phyloP scores from a whole-genome alignment of 2,113 vertebrate genomes.

The Xyliphius kryptos region DNA sequence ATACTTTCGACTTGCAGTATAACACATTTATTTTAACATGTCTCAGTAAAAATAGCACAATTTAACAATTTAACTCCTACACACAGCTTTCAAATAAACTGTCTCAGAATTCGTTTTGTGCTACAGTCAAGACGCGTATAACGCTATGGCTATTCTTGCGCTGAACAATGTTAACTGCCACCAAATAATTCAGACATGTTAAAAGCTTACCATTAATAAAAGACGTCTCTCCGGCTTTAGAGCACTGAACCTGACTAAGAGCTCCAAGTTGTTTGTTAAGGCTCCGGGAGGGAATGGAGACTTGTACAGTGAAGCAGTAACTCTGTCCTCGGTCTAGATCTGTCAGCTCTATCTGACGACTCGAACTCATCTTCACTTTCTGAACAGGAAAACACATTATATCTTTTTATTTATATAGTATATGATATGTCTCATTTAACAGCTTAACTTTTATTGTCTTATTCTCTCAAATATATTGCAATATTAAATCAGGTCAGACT shows the following conservation, averaged over 20 bases:
- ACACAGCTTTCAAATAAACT: too few relatives aligned
- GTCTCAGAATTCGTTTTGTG: too few relatives aligned
- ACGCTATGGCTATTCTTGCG: too few relatives aligned
- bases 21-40: too few relatives aligned
- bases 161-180: too few relatives aligned
- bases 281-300: constrained; percentile 57
- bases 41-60: too few relatives aligned
- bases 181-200: too few relatives aligned
- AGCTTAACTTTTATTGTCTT: neutral
- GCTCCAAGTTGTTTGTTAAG: constrained; percentile 60
- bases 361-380: constrained; percentile 62
- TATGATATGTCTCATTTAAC: too few relatives aligned
- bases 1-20: too few relatives aligned
- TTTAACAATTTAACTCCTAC: too few relatives aligned
- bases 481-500: neutral
- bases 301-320: constrained; percentile 83
- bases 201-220: constrained; percentile 44
- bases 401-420: too few relatives aligned
- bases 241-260: constrained; percentile 62
- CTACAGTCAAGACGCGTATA: too few relatives aligned
- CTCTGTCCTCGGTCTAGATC: constrained; percentile 62
- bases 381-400: constrained; percentile 47
- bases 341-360: constrained; percentile 54
- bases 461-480: neutral
- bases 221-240: neutral